Base-by-base conservation (phyloP, 2,888 invertebrate genomes). In the Caenorhabditis afra region DNA sequence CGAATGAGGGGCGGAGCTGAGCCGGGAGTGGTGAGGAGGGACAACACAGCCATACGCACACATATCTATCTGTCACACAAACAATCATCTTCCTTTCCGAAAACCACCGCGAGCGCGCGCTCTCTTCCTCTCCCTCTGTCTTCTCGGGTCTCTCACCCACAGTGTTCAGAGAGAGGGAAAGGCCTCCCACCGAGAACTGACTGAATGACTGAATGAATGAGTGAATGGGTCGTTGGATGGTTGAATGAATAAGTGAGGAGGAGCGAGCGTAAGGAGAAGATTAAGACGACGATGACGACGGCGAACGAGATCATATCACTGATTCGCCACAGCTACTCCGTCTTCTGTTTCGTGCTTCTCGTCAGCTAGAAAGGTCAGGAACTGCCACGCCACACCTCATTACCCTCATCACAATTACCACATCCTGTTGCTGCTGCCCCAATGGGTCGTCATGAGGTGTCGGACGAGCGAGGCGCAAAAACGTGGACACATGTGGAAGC, bases 61-160 rank as follows among this genome's bases (percentile, higher is more conserved):
- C 67, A 67, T 75, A 75, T 75, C 75, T 75, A 75, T 75, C 75
- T 75, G 67, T 55, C 75, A 75, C 75, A 75, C 75, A 75, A 75
- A 75, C 75, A 75, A 75, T 75, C 75, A 75, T 75, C 75, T 75
- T 75, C 75, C 75, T 75, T 75, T 75, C 67, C 75, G 75, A 67
- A 74, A 74, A 74, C 65, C 74, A 65, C 52, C 50, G 66, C 65
- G 59, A 64, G 73, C 73, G 44, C 58, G 57, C 70, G 53, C 73
- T 53, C 61, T 64, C 62, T 71, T 61, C 47, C 73, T 53, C 61
- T 64, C 62, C 62, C 37, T 67, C 53, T 67, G 39, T 67, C 66
- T 57, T 29, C 23, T 50, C 70, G 55, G 57, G n/a, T 41, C 41
- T 29, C 29, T 29, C 29, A 29, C 29, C 29, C 55, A 57, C 57